Base-by-base conservation (phyloP, 2,888 invertebrate species). In the Adelognathus sp. region DNA sequence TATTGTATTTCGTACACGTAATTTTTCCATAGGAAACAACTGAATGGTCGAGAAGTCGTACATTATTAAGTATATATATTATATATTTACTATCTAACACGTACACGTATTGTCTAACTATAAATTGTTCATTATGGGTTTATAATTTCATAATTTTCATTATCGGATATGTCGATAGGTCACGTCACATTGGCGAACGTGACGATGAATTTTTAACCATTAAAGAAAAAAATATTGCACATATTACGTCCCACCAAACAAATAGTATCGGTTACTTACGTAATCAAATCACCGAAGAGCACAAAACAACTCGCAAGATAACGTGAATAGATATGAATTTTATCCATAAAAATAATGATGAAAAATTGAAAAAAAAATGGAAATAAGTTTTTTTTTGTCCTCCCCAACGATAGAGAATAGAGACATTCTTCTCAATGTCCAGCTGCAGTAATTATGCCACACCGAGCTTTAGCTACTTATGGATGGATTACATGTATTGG, bases 401-500 rank as follows among this genome's bases (percentile, higher is more conserved):
- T n/a, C n/a, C n/a, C n/a, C 3, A 56, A 52, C 36, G 66, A 74
- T 33, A 14, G n/a, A 21, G 16, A 39, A 21, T 9, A 9, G 14
- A 36, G 36, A 11, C 21, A 1, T 21, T 64, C 36, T 29, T 79
- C 77, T 82, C 81, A 79, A 78, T 82, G 80, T 80, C 81, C 81
- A 80, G 72, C 72, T 36, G 46, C 21, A 66, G 61, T 60, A 56
- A n/a, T 71, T 64, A 76, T 24, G 58, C 64, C 69, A 78, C 78
- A 24, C 79, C 76, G 71, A 87, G 86, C 84, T 74, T 83, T 86
- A 82, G 71, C 88, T 89, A 89, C 87, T 88, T 88, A 88, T 89
- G 89, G 89, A 90, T 90, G 90, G 89, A 90, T 90, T 90, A 90
- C 86, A 88, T 85, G 88, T 86, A 85, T 89, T 86, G 89, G 88